Evolutionary conservation across 2,113 vertebrate genomes (phyloP).

Genomic region (Misgurnus anguillicaudatus): DNA sequence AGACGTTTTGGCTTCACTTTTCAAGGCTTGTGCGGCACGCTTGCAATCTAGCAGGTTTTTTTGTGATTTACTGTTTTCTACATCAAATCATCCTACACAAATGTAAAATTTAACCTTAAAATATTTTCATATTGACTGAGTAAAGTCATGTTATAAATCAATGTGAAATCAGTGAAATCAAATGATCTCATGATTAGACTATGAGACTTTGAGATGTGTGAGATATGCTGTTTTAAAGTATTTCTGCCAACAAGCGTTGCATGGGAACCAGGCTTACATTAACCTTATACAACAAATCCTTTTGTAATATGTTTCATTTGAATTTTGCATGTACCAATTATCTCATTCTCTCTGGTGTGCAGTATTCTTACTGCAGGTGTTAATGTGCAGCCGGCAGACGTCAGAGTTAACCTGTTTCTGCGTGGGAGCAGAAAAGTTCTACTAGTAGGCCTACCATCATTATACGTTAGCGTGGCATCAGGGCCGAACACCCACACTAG

Average conservation of each 20-base stretch:
- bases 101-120: no score
- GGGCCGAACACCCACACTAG: background rate
- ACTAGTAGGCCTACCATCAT: slow-evolving; percentile 14
- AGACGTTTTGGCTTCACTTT: no score
- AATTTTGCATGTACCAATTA: slow-evolving; percentile 37
- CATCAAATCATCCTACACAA: no score
- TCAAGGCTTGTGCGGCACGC: no score
- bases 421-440: slow-evolving; percentile 41
- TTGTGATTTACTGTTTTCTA: no score
- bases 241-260: background rate
- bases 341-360: slow-evolving; percentile 27
- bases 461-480: slow-evolving; percentile 24
- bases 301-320: slow-evolving; percentile 31
- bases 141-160: no score
- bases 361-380: slow-evolving; percentile 52
- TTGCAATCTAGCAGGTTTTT: no score
- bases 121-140: no score
- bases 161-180: no score
- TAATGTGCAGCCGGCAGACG: slow-evolving; percentile 35
- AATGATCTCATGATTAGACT: no score
- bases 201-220: no score
- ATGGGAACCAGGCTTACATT: background rate
- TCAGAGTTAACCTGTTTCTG: slow-evolving; percentile 36
- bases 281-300: slow-evolving; percentile 7
- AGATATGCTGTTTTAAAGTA: background rate